A percentile compares a stretch with the other conserved stretches of the same genome.
Conservation (phyloP, 2,113 vertebrate species). For the Bettongia penicillata region DNA sequence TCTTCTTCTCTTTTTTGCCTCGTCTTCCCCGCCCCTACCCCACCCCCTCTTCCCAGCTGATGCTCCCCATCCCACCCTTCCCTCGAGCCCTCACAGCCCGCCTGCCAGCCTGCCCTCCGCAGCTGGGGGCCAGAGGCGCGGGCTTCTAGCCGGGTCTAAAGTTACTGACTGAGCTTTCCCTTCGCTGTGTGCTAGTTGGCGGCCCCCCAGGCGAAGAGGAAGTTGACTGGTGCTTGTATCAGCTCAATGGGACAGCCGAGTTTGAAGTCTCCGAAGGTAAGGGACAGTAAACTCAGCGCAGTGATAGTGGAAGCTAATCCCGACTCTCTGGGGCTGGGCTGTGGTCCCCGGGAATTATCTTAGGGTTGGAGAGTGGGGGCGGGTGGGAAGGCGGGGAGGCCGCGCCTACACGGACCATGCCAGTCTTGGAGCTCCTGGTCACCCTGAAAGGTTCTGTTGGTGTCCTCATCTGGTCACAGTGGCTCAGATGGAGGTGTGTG, state of each 20-base stretch:
- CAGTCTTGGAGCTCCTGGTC: background rate
- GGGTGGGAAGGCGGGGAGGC: background rate
- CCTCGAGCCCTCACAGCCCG: background rate
- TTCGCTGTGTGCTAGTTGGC: constrained; percentile 62
- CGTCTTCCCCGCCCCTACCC: background rate
- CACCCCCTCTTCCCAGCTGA: background rate
- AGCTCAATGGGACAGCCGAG: constrained; percentile 81
- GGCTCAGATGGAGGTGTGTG: background rate
- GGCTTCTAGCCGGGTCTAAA: background rate
- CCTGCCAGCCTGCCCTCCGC: background rate
- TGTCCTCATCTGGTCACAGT: background rate
- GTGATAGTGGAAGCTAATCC: accelerated
- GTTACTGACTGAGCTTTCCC: constrained; percentile 63
- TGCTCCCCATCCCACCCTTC: background rate
- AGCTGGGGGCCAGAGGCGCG: background rate
- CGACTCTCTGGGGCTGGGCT: accelerated
- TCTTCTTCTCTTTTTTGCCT: background rate
- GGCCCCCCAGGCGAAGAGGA: constrained; percentile 65
- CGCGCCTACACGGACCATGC: background rate
- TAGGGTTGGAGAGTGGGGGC: background rate
- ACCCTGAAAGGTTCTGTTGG: background rate
- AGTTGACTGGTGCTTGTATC: constrained; percentile 81
- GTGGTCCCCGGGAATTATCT: background rate
- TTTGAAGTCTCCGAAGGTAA: constrained; percentile 82
- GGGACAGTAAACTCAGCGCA: background rate